Percentiles rank a stretch among this genome's conserved stretches.
Evolutionary conservation across 2,888 invertebrate genomes (phyloP).

Genomic region (Polymixis lichenea): DNA sequence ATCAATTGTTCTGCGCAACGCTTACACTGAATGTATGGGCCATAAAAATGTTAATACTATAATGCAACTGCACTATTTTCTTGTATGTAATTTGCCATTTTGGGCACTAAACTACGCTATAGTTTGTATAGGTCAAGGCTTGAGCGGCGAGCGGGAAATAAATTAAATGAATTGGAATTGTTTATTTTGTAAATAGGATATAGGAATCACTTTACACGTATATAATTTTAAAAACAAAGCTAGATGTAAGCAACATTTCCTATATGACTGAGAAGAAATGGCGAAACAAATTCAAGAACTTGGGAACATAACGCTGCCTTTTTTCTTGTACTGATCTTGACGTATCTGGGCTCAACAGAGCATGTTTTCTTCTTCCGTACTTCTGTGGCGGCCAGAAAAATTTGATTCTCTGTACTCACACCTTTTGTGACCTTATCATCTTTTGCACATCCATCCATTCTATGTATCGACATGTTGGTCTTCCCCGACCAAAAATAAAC

Average conservation of each 20-base stretch:
- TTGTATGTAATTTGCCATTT: constrained; percentile 88
- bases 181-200: no score
- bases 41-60: constrained; percentile 89
- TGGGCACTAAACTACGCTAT: constrained; percentile 83
- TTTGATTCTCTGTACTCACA: background rate
- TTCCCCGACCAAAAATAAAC: background rate
- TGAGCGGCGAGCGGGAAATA: constrained; percentile 37
- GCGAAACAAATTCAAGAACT: no score
- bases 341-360: background rate
- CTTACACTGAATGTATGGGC: constrained; percentile 85
- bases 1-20: constrained; percentile 84
- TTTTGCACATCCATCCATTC: background rate
- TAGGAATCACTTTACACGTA: no score
- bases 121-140: constrained; percentile 57
- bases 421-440: background rate
- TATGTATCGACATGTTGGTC: background rate
- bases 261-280: no score
- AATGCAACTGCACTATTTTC: constrained; percentile 89
- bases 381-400: background rate
- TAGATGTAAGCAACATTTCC: no score
- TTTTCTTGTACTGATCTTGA: background rate
- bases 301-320: background rate
- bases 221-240: no score
- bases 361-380: background rate
- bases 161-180: no score